A percentile compares a stretch with the other conserved stretches of the same genome.
Evolutionary conservation across 2,113 vertebrate species (phyloP).

Genomic region (Ptilonorhynchus violaceus): DNA sequence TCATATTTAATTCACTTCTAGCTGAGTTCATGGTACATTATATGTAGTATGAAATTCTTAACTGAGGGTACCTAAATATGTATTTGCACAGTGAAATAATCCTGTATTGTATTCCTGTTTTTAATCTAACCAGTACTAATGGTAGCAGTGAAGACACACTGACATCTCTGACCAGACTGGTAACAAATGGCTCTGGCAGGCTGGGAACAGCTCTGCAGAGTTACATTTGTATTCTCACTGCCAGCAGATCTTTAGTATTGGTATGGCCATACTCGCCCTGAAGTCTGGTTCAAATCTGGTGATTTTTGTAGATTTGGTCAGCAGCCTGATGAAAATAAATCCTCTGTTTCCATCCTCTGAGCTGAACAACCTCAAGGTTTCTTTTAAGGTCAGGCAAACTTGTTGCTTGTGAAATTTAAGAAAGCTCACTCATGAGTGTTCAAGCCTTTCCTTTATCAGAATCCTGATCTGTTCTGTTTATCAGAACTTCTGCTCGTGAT

Average conservation of each 20-base stretch:
- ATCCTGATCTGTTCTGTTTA: not conserved
- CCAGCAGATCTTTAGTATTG: not conserved
- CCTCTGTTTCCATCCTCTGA: not conserved
- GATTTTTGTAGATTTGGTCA: not conserved
- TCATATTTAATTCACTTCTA: not conserved
- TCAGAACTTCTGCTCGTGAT: not conserved
- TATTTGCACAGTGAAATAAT: not conserved
- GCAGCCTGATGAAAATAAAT: not conserved
- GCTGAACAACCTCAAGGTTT: not conserved
- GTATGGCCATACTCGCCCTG: not conserved
- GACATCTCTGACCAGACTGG: not conserved
- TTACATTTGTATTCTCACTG: not conserved
- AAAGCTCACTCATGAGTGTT: not conserved
- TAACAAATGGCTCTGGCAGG: not conserved
- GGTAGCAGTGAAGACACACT: not conserved
- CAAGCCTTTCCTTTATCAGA: not conserved
- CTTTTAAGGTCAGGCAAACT: not conserved
- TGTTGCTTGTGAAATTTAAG: not conserved
- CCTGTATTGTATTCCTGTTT: not conserved
- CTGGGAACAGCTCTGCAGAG: not conserved
- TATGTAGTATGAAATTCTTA: not conserved
- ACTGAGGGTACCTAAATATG: not conserved
- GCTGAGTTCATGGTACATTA: not conserved
- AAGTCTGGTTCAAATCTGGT: not conserved
- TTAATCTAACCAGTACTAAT: not conserved